Evolutionary conservation across 2,888 invertebrate genomes (phyloP).

Genomic region (Dynastes grantii): DNA sequence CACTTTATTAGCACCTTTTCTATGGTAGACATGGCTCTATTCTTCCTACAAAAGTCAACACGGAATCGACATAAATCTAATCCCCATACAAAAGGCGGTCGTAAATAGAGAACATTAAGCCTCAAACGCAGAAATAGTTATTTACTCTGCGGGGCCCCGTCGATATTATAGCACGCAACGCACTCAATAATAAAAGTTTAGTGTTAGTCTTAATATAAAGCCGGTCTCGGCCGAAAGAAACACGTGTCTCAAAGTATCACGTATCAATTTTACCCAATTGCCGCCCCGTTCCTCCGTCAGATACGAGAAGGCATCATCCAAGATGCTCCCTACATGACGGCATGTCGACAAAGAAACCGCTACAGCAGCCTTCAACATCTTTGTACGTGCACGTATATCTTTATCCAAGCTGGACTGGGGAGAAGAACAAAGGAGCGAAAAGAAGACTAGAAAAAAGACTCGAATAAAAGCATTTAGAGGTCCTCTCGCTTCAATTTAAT

Average conservation of each 20-base stretch:
- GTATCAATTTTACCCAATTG: slow-evolving; percentile 45
- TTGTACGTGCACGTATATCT: slow-evolving; percentile 62
- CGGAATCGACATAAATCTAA: slow-evolving; percentile 15
- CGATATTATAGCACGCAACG: neutral
- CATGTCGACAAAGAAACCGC: slow-evolving; percentile 11
- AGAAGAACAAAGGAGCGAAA: neutral
- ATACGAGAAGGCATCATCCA: neutral
- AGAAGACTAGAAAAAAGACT: slow-evolving; percentile 1
- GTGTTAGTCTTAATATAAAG: slow-evolving; percentile 48
- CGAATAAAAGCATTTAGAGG: slow-evolving; percentile 54
- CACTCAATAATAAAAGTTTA: slow-evolving; percentile 44
- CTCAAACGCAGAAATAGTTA: slow-evolving; percentile 9
- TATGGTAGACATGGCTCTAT: neutral
- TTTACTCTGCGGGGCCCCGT: neutral
- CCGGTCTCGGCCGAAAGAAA: slow-evolving; percentile 43
- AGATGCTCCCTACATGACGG: neutral
- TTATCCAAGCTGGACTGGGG: slow-evolving; percentile 62
- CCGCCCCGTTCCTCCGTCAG: slow-evolving; percentile 3
- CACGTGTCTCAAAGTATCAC: slow-evolving; percentile 50
- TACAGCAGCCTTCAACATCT: slow-evolving; percentile 1
- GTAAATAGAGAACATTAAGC: slow-evolving; percentile 15
- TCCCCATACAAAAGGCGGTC: neutral
- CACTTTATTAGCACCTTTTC: neutral
- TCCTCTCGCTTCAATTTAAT: slow-evolving; percentile 56
- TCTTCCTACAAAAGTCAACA: neutral